Percentiles rank a stretch among this genome's conserved stretches.
Conservation (phyloP, 2,113 vertebrate species). For the Halichoeres trimaculatus region DNA sequence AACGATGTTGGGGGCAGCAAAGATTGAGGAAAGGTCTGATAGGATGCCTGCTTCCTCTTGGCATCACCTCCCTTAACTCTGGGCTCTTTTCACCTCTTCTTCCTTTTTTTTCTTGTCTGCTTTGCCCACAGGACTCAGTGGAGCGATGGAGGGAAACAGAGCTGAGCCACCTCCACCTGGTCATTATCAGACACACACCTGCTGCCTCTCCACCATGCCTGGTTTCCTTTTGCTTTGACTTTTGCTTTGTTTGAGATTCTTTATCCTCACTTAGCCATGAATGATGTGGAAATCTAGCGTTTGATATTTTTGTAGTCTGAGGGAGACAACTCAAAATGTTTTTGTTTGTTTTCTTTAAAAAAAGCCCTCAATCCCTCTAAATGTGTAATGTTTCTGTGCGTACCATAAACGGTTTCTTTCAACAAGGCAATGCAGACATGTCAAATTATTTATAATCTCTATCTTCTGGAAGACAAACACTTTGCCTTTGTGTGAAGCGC, state of each 20-base stretch:
- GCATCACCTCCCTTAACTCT: slow-evolving; percentile 38
- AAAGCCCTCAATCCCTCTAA: no score
- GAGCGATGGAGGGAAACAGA: slow-evolving; percentile 65
- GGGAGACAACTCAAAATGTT: not conserved
- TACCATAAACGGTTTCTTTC: slow-evolving; percentile 3
- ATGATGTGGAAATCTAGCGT: slow-evolving; percentile 34
- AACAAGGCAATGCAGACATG: not conserved
- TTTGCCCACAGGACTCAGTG: slow-evolving; percentile 44
- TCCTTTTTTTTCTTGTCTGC: slow-evolving; percentile 4
- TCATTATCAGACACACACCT: slow-evolving; percentile 70
- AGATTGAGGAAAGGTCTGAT: slow-evolving; percentile 43
- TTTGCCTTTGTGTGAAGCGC: slow-evolving; percentile 19
- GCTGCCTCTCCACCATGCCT: slow-evolving; percentile 48
- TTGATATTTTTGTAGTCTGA: not conserved
- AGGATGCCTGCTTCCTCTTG: slow-evolving; percentile 42
- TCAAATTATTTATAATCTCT: slow-evolving; percentile 1
- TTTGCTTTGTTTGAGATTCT: slow-evolving; percentile 11
- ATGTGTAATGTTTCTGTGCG: not conserved
- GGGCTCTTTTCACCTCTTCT: slow-evolving; percentile 33
- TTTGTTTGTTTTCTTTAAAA: not conserved
- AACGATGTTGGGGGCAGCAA: slow-evolving; percentile 37
- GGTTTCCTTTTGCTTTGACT: slow-evolving; percentile 9
- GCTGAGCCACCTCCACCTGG: slow-evolving; percentile 66
- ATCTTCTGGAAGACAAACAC: slow-evolving; percentile 4
- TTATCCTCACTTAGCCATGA: slow-evolving; percentile 17